Evolutionary conservation across 2,797 vertebrate species (phyloP).

Genomic region (Falco novaeseelandiae): DNA sequence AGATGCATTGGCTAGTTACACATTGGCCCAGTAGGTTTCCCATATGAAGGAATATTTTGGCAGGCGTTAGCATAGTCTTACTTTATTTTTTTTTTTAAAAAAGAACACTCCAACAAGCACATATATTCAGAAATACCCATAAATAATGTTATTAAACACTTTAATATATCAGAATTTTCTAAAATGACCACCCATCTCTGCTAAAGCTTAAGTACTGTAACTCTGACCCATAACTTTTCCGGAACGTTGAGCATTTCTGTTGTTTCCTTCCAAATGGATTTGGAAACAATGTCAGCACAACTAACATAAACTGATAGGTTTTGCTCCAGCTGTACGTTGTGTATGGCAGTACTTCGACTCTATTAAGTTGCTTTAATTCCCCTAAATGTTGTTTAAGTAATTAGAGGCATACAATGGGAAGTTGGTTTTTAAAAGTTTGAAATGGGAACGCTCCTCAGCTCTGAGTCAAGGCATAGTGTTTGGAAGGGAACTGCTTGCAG

Average conservation of each 20-base stretch:
- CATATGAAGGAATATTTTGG: constrained; percentile 40
- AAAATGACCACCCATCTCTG: constrained; percentile 13
- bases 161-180: neutral
- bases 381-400: neutral
- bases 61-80: neutral
- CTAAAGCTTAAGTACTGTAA: neutral
- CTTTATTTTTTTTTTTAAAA: neutral
- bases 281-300: neutral
- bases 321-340: neutral
- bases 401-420: neutral
- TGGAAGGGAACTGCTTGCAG: neutral
- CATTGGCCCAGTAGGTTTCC: neutral
- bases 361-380: neutral
- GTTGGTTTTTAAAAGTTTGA: neutral
- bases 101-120: neutral
- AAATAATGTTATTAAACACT: constrained; percentile 16
- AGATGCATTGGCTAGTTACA: neutral
- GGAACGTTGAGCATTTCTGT: neutral
- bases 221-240: neutral
- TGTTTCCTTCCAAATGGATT: neutral
- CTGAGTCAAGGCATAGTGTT: neutral
- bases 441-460: neutral
- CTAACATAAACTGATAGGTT: neutral
- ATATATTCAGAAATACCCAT: too few relatives aligned
- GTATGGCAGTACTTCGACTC: neutral